Evolutionary conservation across 2,888 invertebrate genomes (phyloP).

Genomic region (Galeruca laticollis): DNA sequence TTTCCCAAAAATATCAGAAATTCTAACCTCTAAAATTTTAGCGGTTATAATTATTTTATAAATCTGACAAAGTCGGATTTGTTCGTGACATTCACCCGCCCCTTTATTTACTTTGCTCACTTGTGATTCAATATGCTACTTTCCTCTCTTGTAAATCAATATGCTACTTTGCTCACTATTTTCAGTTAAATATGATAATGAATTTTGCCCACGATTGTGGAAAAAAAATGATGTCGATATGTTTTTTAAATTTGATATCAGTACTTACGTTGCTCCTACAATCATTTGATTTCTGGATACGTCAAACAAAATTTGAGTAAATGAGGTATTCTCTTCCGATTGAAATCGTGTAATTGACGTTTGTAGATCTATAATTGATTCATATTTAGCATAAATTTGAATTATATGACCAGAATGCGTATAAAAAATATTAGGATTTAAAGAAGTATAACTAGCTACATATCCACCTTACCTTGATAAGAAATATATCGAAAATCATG

Average conservation of each 20-base stretch:
- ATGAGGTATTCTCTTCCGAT: conserved; percentile 80
- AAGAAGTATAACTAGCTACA: neutral
- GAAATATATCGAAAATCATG: conserved; percentile 59
- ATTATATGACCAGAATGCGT: neutral
- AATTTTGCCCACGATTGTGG: too few relatives aligned
- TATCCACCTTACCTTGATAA: conserved; percentile 53
- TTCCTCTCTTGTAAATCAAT: too few relatives aligned
- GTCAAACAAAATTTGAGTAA: conserved; percentile 88
- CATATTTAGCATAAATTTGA: conserved; percentile 11
- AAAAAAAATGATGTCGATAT: too few relatives aligned
- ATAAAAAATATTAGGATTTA: neutral
- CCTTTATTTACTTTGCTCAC: too few relatives aligned
- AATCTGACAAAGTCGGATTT: too few relatives aligned
- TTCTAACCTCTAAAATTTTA: too few relatives aligned
- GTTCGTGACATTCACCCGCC: too few relatives aligned
- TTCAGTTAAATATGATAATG: too few relatives aligned
- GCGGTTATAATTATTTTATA: too few relatives aligned
- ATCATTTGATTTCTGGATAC: conserved; percentile 88
- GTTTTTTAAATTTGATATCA: neutral
- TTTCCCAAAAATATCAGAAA: too few relatives aligned
- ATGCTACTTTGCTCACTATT: too few relatives aligned
- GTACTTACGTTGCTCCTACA: conserved; percentile 84
- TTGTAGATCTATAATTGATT: conserved; percentile 75
- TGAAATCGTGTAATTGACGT: conserved; percentile 77
- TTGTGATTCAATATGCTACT: too few relatives aligned